These are phyloP conservation scores for Nothobranchius furzeri DNA, from an alignment of 2,113 vertebrate genomes.

Conservation along the genomic window DNA sequence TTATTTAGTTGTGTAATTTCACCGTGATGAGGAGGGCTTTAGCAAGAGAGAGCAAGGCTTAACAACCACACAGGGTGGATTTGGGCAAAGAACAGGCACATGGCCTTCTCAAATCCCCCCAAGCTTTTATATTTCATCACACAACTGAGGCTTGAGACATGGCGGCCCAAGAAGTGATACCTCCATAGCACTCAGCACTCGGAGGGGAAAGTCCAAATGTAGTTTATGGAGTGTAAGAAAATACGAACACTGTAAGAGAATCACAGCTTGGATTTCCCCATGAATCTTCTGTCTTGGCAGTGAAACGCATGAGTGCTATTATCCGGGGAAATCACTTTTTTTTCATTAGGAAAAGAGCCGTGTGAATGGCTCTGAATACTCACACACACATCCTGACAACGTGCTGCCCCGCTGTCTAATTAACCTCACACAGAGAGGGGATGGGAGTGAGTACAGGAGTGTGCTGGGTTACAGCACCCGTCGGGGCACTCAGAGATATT, in stretches of 20 bases:
- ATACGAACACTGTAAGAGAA: constrained; percentile 9
- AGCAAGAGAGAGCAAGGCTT: not conserved
- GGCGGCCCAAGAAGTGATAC: not conserved
- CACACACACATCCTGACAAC: constrained; percentile 45
- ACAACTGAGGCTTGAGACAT: not conserved
- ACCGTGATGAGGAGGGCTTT: constrained; percentile 9
- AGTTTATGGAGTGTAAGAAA: not conserved
- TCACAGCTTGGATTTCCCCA: constrained; percentile 10
- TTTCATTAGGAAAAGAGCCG: constrained; percentile 11
- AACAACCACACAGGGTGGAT: not conserved
- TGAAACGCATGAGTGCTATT: not conserved
- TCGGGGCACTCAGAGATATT: constrained; percentile 26
- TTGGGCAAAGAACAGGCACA: constrained; percentile 16
- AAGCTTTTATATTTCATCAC: constrained; percentile 24
- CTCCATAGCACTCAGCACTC: not conserved
- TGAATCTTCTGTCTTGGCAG: constrained; percentile 16
- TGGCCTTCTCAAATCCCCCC: constrained; percentile 6
- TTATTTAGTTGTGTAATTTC: constrained; percentile 16
- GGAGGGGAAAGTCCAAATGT: constrained; percentile 10
- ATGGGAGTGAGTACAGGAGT: constrained; percentile 35
- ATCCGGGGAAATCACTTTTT: constrained; percentile 37
- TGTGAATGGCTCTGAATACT: constrained; percentile 11
- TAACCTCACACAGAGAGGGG: constrained; percentile 59
- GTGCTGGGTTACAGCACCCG: constrained; percentile 49
- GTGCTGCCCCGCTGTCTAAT: constrained; percentile 46